These are phyloP conservation scores for Craniophora ligustri DNA, from an alignment of 2,888 invertebrate genomes.

Conservation along the genomic window DNA sequence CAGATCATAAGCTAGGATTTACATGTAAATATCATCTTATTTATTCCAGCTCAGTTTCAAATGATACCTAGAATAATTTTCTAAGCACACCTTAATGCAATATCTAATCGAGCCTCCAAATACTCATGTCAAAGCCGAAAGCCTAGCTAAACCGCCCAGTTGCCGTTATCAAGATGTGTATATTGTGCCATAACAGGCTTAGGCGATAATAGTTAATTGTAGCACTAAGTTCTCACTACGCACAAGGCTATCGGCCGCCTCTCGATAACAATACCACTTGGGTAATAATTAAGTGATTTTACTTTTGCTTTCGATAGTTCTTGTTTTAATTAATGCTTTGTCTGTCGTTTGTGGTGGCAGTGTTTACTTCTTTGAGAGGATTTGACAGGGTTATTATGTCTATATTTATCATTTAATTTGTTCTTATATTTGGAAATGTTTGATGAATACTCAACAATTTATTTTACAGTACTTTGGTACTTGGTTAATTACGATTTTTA, in stretches of 20 bases:
- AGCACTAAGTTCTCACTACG: constrained; percentile 51
- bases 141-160: constrained; percentile 41
- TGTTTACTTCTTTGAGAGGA: neutral
- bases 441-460: no score
- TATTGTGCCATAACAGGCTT: constrained; percentile 49
- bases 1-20: neutral
- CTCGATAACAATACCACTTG: constrained; percentile 53
- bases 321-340: constrained; percentile 39
- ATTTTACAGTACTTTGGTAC: no score
- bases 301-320: constrained; percentile 41
- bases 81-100: constrained; percentile 40
- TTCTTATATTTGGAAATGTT: no score
- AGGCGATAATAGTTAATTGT: constrained; percentile 48
- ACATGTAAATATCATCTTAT: neutral
- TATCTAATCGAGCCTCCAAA: constrained; percentile 47
- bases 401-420: no score
- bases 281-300: constrained; percentile 51
- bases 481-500: no score
- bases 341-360: neutral
- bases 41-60: neutral
- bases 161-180: constrained; percentile 51
- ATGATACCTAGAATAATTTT: constrained; percentile 24
- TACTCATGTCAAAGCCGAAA: constrained; percentile 48
- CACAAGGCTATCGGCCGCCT: constrained; percentile 45
- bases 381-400: neutral